Percentiles rank a stretch among this genome's conserved stretches.
These are phyloP conservation scores for Gobionotothen gibberifrons DNA, from an alignment of 2,797 vertebrate species.

Conservation along the genomic window DNA sequence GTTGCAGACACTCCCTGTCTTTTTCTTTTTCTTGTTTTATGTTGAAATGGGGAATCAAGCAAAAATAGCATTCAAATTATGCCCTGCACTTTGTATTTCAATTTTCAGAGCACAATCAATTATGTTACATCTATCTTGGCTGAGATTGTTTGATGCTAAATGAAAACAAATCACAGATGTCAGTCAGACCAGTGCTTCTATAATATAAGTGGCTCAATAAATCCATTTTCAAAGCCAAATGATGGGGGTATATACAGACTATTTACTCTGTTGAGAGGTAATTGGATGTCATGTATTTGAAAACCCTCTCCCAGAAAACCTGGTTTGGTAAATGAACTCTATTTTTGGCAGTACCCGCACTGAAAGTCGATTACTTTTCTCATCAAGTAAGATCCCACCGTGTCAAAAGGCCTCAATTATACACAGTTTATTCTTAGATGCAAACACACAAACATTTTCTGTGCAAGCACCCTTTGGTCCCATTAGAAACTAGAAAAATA, in stretches of 20 bases:
- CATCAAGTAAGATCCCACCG: constrained; percentile 27
- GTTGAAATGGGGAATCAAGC: constrained; percentile 56
- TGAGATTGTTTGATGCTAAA: constrained; percentile 64
- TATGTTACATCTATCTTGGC: constrained; percentile 75
- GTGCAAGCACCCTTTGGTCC: background rate
- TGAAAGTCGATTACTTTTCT: constrained; percentile 30
- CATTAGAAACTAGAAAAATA: background rate
- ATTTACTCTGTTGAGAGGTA: constrained; percentile 62
- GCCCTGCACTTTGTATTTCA: constrained; percentile 78
- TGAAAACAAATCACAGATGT: constrained; percentile 69
- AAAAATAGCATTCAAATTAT: constrained; percentile 78
- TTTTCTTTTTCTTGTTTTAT: constrained; percentile 62
- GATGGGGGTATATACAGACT: constrained; percentile 49
- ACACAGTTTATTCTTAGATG: constrained; percentile 22
- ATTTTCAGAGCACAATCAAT: constrained; percentile 79
- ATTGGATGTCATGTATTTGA: constrained; percentile 63
- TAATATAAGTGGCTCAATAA: constrained; percentile 74
- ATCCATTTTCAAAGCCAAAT: constrained; percentile 64
- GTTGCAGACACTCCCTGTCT: constrained; percentile 20
- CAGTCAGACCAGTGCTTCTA: constrained; percentile 50
- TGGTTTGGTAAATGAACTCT: constrained; percentile 54
- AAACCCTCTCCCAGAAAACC: constrained; percentile 43
- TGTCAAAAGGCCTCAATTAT: constrained; percentile 44
- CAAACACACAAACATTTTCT: constrained; percentile 16
- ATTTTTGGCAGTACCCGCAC: constrained; percentile 50